Conservation (phyloP, 2,888 invertebrate species). For the Crematogaster levior region DNA sequence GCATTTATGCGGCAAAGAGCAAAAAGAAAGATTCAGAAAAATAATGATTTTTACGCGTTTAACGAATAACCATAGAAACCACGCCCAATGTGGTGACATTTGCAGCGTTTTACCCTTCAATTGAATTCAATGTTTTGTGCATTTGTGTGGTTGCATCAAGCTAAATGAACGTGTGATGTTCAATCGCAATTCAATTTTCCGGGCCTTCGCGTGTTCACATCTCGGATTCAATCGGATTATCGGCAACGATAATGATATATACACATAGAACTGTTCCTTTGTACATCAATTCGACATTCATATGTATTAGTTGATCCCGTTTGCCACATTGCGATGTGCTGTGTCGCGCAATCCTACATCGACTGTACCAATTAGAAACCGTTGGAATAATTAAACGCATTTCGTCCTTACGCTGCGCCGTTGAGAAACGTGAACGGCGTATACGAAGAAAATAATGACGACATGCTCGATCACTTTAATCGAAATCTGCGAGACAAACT, state of each 20-base stretch:
- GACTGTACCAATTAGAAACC: background rate
- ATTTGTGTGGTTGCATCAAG: constrained; percentile 30
- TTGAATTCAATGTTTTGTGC: constrained; percentile 26
- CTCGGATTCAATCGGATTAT: constrained; percentile 61
- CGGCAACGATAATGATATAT: constrained; percentile 78
- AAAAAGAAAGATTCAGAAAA: background rate
- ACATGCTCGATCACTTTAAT: background rate
- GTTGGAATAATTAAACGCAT: constrained; percentile 60
- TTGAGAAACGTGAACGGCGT: constrained; percentile 9
- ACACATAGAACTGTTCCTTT: constrained; percentile 64
- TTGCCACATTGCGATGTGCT: background rate
- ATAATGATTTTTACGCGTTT: background rate
- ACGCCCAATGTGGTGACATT: background rate
- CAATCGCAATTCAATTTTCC: constrained; percentile 72
- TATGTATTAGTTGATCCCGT: constrained; percentile 10
- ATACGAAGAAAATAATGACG: background rate
- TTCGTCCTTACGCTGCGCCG: constrained; percentile 24
- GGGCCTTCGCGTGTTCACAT: constrained; percentile 58
- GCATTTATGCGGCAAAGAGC: background rate
- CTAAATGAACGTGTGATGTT: constrained; percentile 54
- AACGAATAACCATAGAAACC: background rate
- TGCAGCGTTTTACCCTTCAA: constrained; percentile 13
- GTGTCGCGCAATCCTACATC: background rate
- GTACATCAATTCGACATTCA: constrained; percentile 51
- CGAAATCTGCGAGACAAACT: background rate